A percentile compares a stretch with the other conserved stretches of the same genome.
Evolutionary conservation across 2,113 vertebrate species (phyloP).

Genomic region (Rhinopithecus roxellana): DNA sequence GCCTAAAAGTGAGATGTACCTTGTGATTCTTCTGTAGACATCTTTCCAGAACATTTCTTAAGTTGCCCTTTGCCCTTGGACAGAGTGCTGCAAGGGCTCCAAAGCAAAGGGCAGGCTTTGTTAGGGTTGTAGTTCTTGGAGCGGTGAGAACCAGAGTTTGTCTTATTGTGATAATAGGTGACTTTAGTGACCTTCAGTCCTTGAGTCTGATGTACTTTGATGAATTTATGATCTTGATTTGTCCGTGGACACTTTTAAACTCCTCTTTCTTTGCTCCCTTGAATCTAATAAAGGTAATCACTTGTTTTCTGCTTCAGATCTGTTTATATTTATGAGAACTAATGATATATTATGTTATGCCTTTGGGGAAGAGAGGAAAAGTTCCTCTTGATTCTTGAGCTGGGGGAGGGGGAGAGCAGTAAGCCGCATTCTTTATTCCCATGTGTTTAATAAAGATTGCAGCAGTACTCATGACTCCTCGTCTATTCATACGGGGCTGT

Average conservation of each 20-base stretch:
- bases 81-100: not conserved
- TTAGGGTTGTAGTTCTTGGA: not conserved
- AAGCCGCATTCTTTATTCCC: not conserved
- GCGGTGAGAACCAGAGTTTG: not conserved
- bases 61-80: not conserved
- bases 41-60: not conserved
- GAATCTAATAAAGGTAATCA: slow-evolving; percentile 70
- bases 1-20: not conserved
- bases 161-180: not conserved
- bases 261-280: slow-evolving; percentile 58
- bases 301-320: slow-evolving; percentile 74
- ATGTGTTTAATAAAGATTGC: slow-evolving; percentile 47
- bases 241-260: not conserved
- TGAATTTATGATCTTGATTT: slow-evolving; percentile 43
- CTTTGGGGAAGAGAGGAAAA: slow-evolving; percentile 57
- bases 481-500: slow-evolving; percentile 51
- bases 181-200: not conserved
- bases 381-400: slow-evolving; percentile 48
- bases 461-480: not conserved
- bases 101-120: not conserved
- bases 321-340: slow-evolving; percentile 66
- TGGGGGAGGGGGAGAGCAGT: not conserved
- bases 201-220: slow-evolving; percentile 51
- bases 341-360: slow-evolving; percentile 65
- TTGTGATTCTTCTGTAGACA: not conserved